Base-by-base conservation (phyloP, 2,113 vertebrate genomes). In the Atrichornis clamosus region DNA sequence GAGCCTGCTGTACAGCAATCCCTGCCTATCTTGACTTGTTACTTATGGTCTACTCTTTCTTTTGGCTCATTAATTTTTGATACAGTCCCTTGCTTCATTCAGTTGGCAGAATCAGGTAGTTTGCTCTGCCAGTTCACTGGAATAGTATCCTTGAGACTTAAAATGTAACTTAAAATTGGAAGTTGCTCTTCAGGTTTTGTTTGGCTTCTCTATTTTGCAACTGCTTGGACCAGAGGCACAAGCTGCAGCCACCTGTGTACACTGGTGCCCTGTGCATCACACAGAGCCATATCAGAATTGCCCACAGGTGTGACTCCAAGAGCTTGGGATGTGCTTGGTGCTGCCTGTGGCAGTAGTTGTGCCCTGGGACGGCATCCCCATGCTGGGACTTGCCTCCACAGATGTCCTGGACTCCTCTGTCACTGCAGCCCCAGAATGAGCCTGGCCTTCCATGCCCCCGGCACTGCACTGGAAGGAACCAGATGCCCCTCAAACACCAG, bases 121-220 rank as follows among this genome's bases (percentile, higher is more conserved):
- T 84, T 87, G 72, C 56, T 93, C 39, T 67, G 60, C 30, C 75
- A 87, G 72, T 46, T 87, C 91, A 87, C 27, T 33, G 8, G 33
- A 89, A 63, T 9, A 69, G 56, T 52, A 87, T 44, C 44, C 39
- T 24, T 56, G 20, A 75, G 58, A 82, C 37, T 52, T 73, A 56
- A 87, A 79, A 79, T 19, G 44, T 60, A 78, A 60, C 37, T 44
- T 15, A 56, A 69, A 89, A 64, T 32, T 55, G 46, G 53, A 89
- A 94, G 92, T 89, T 87, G 44, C 72, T 80, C 59, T 60, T 91
- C 49, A 68, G 30, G 74, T 37, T 90, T 77, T 21, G 7, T 83
- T 74, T 68, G 24, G 22, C 10, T 68, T 28, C 21, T 53, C 16
- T 68, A 7, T 64, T 89, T 88, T 78, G 53, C 44, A 91, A 27